Base-by-base conservation (phyloP, 1,140 invertebrate genomes). In the Cyrtorhinus lividipennis region DNA sequence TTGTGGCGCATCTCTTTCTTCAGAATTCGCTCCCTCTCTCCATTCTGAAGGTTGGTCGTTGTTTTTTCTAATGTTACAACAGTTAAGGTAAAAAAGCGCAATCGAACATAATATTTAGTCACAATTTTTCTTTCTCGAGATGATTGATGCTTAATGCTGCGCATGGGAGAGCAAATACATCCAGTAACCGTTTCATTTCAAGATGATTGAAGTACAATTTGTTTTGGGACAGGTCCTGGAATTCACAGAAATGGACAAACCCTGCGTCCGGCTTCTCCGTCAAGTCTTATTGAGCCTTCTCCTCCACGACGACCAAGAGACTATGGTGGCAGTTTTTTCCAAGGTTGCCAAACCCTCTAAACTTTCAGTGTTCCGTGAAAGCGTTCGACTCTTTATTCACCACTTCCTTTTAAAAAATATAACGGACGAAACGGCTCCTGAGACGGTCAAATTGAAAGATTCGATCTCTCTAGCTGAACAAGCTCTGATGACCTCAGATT, bases 1-100 rank as follows among this genome's bases (percentile, higher is more conserved):
- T 95, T 46, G 72, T 94, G 1, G 81, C 81, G 24, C 82, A 91
- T 73, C 76, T 96, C n/a, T 83, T 97, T 38, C 74, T 86, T 24
- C 82, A 86, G 63, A 83, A 87, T 66, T 83, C 83, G 5, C 71
- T 95, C 25, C 80, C 88, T 2, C 73, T 98, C 10, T 87, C 91
- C 5, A 81, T 92, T 24, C 77, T 98, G 0, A 97, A 96, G 79
- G 88, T 90, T 79, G n/a, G n/a, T n/a, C n/a, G n/a, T n/a, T n/a
- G n/a, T n/a, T n/a, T n/a, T n/a, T n/a, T n/a, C n/a, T n/a, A n/a
- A n/a, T n/a, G n/a, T n/a, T n/a, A n/a, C n/a, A n/a, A n/a, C n/a
- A n/a, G n/a, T n/a, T n/a, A n/a, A n/a, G n/a, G n/a, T n/a, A n/a
- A n/a, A n/a, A n/a, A n/a, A n/a, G n/a, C n/a, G n/a, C n/a, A n/a